Percentiles rank a stretch among this genome's conserved stretches.
Conservation (phyloP, 1,140 invertebrate species). For the Tyrophagus putrescentiae region DNA sequence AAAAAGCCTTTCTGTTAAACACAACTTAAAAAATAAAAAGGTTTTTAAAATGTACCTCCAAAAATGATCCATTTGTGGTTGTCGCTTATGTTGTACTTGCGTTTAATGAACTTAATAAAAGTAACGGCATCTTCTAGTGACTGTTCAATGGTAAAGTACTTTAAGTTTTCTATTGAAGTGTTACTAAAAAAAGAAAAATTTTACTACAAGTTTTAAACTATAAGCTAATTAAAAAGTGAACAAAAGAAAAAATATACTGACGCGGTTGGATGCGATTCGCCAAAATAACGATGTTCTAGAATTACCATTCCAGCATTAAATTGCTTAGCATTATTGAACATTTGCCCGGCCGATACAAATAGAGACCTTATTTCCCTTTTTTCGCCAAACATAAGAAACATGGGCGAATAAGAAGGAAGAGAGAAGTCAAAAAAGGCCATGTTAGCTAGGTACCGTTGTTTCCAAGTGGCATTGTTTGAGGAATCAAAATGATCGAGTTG, state of each 20-base stretch:
- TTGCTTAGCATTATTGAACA: slow-evolving; percentile 42
- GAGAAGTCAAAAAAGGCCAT: slow-evolving; percentile 34
- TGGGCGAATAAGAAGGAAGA: slow-evolving; percentile 37
- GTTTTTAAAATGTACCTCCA: no score
- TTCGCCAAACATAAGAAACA: slow-evolving; percentile 31
- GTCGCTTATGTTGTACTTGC: neutral
- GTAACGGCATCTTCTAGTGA: slow-evolving; percentile 35
- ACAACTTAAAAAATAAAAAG: no score
- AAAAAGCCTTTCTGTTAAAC: no score
- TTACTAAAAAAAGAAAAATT: slow-evolving; percentile 30
- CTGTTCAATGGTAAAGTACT: slow-evolving; percentile 35
- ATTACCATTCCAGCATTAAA: slow-evolving; percentile 66
- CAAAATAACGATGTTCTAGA: slow-evolving; percentile 82
- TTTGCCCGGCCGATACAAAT: slow-evolving; percentile 31
- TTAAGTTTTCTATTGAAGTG: slow-evolving; percentile 32
- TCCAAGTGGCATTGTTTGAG: slow-evolving; percentile 31
- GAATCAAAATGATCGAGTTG: slow-evolving; percentile 34
- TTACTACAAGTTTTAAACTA: no score
- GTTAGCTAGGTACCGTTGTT: slow-evolving; percentile 38
- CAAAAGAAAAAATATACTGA: neutral
- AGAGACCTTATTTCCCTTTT: slow-evolving; percentile 33
- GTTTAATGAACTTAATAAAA: slow-evolving; percentile 26
- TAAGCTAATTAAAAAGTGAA: slow-evolving; percentile 4
- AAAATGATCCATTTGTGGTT: slow-evolving; percentile 14
- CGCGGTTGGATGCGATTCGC: slow-evolving; percentile 81